Base-by-base conservation (phyloP, 2,797 vertebrate species). In the Coreius guichenoti region DNA sequence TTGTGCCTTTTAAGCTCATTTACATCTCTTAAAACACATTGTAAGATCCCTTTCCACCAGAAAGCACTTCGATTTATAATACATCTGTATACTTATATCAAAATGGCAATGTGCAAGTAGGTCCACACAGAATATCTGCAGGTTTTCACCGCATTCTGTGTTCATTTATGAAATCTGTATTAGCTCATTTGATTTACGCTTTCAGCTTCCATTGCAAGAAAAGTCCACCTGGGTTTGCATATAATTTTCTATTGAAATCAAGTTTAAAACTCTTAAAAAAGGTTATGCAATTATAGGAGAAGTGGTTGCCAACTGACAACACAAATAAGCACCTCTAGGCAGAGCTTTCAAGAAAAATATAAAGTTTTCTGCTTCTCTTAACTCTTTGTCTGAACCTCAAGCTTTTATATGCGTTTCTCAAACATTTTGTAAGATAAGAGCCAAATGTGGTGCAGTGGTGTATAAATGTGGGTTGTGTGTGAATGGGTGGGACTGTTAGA, bases 401-500 rank as follows among this genome's bases (percentile, higher is more conserved):
- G 26, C 3, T 33, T 86, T 56, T 13, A 23, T 13, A 23, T n/a
- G 78, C 16, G 16, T 45, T 84, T 70, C 5, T 54, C 16, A 61
- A 77, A 69, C 54, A 49, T 81, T 29, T 26, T 14, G 29, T 77
- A 51, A 47, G 45, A 51, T 49, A 54, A 45, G 45, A 51, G 56
- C 33, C n/a, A 65, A 17, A 69, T 70, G 76, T 72, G 45, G 31
- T 49, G 31, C 17, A 26, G 23, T 75, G 68, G 23, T 36, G 11
- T 45, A 31, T 77, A 45, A 29, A 39, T 69, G 76, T 31, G n/a
- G 36, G 51, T 13, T n/a, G 21, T 36, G 51, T 68, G 58, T 78
- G 23, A 58, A 56, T 75, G 69, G 63, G 86, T 56, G 76, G 29
- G 56, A 65, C 45, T 51, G 47, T 61, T 8, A 89, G 90, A 91